Evolutionary conservation across 2,113 vertebrate species (phyloP).

Genomic region (Phyllostomus discolor): DNA sequence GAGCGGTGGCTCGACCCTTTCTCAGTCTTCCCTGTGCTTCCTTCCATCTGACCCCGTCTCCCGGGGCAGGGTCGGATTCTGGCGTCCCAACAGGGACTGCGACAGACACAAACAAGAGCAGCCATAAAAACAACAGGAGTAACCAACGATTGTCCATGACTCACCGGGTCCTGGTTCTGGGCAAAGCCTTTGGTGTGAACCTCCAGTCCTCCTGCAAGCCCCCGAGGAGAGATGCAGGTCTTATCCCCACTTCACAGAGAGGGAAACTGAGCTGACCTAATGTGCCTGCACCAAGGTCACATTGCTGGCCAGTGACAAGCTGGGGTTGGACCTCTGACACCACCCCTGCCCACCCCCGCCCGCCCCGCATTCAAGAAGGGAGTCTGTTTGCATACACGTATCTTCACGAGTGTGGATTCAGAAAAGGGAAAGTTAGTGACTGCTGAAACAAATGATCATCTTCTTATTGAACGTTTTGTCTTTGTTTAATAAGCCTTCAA

Average conservation of each 20-base stretch:
- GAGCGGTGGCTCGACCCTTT: not conserved
- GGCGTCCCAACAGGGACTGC: not conserved
- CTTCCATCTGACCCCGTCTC: not conserved
- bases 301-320: not conserved
- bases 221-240: not conserved
- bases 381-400: not conserved
- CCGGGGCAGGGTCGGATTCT: not conserved
- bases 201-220: not conserved
- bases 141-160: not conserved
- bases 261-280: not conserved
- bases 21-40: not conserved
- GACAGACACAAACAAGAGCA: not conserved
- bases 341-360: too few species aligned
- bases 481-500: not conserved
- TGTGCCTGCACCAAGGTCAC: not conserved
- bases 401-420: not conserved
- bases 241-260: not conserved
- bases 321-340: not conserved
- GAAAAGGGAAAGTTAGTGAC: not conserved
- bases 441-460: not conserved
- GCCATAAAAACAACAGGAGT: not conserved
- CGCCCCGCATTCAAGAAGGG: not conserved
- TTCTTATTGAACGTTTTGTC: not conserved
- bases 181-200: not conserved
- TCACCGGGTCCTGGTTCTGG: not conserved